Conservation (phyloP, 1,140 invertebrate species). For the Sitophilus oryzae region DNA sequence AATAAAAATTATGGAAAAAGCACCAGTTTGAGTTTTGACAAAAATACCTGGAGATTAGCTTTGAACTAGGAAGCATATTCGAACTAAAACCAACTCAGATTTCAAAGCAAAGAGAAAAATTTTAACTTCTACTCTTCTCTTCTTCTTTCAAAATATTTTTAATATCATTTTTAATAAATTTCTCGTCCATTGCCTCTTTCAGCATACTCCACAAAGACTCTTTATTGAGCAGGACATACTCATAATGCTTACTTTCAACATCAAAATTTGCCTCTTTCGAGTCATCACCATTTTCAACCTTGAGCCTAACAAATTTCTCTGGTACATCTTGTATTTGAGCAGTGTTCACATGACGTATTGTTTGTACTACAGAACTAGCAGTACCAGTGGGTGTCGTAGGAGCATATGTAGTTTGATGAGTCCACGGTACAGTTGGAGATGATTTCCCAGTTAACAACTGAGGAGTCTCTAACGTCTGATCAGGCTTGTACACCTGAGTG, state of each 20-base stretch:
- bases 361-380: not conserved
- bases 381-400: conserved; percentile 10
- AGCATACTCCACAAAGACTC: conserved; percentile 55
- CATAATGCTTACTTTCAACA: conserved; percentile 40
- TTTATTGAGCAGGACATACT: conserved; percentile 52
- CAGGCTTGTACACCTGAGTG: not conserved
- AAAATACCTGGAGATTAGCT: not conserved
- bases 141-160: conserved; percentile 14
- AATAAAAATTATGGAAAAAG: too few species aligned
- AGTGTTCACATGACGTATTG: conserved; percentile 49
- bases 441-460: not conserved
- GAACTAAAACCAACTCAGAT: too few species aligned
- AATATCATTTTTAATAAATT: conserved; percentile 30
- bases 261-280: conserved; percentile 19
- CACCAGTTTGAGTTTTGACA: not conserved
- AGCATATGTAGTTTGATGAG: conserved; percentile 9
- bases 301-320: conserved; percentile 24
- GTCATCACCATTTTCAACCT: conserved; percentile 20
- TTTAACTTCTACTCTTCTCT: conserved; percentile 3
- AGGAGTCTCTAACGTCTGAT: not conserved
- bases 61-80: not conserved
- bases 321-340: conserved; percentile 50
- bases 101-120: too few species aligned
- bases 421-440: conserved; percentile 4
- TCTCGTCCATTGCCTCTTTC: conserved; percentile 48